Evolutionary conservation across 1,140 invertebrate genomes (phyloP).

Genomic region (Danaus plexippus): DNA sequence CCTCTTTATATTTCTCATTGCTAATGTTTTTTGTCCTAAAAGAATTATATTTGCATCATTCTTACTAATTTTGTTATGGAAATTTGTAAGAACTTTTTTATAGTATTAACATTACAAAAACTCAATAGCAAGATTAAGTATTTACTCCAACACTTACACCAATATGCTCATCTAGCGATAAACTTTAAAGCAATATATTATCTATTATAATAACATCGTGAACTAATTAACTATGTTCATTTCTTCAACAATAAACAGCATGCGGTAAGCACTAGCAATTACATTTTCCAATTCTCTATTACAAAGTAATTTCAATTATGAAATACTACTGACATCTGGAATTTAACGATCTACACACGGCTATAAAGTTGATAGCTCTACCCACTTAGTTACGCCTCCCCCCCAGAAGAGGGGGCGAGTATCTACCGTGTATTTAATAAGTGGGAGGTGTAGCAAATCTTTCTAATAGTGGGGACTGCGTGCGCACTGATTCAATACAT

Average conservation of each 20-base stretch:
- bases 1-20: too few relatives aligned
- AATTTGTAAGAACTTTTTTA: too few relatives aligned
- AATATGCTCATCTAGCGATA: too few relatives aligned
- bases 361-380: constrained; percentile 22
- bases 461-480: constrained; percentile 39
- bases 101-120: too few relatives aligned
- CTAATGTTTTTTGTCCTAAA: too few relatives aligned
- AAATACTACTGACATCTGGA: constrained; percentile 25
- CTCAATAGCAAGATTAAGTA: too few relatives aligned
- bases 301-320: constrained; percentile 36
- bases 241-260: constrained; percentile 13
- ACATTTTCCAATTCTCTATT: constrained; percentile 24
- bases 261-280: constrained; percentile 20
- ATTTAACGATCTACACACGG: constrained; percentile 27
- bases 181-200: too few relatives aligned
- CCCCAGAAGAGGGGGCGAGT: constrained; percentile 30
- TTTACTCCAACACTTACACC: too few relatives aligned
- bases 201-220: constrained; percentile 1
- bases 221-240: constrained; percentile 13
- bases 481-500: constrained; percentile 7
- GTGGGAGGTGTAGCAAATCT: constrained; percentile 48
- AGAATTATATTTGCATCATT: too few relatives aligned
- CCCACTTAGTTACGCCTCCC: constrained; percentile 32
- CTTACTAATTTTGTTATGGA: too few relatives aligned
- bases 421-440: constrained; percentile 45